phyloP scores from a whole-genome alignment of 2,797 vertebrate species.

The Amblyopsis hoosieri region DNA sequence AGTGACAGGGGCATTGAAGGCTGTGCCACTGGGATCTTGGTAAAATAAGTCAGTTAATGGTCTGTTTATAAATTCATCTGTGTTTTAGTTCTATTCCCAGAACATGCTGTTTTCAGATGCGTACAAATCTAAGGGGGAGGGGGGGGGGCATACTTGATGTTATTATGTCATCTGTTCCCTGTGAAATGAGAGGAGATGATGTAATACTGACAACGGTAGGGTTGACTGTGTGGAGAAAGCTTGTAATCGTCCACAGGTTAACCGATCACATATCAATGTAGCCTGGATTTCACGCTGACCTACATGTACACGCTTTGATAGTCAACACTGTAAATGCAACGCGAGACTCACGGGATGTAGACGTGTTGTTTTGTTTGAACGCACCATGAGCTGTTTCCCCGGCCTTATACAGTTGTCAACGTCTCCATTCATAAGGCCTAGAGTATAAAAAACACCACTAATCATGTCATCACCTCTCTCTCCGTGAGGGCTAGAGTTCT shows the following conservation, averaged over 20 bases:
- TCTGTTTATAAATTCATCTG: constrained; percentile 2
- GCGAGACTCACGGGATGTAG: too few species aligned
- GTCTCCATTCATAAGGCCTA: constrained; percentile 46
- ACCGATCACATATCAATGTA: too few species aligned
- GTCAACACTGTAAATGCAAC: too few species aligned
- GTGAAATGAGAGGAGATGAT: background rate
- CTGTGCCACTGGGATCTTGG: constrained; percentile 32
- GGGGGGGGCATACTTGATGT: too few species aligned
- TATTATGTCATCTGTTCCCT: background rate
- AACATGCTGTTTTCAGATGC: constrained; percentile 15
- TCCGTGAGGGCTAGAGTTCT: constrained; percentile 46
- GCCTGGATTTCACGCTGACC: too few species aligned
- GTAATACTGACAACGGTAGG: constrained; percentile 15
- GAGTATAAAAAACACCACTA: constrained; percentile 65
- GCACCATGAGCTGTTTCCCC: constrained; percentile 41
- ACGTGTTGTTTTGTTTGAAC: constrained; percentile 54
- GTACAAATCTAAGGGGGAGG: background rate
- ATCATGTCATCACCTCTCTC: constrained; percentile 66
- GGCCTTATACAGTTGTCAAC: constrained; percentile 60
- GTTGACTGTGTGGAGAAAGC: background rate
- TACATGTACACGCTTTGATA: too few species aligned
- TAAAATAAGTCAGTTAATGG: constrained; percentile 19
- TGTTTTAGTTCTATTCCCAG: constrained; percentile 8
- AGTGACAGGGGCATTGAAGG: constrained; percentile 38
- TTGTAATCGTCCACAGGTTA: too few species aligned